Evolutionary conservation across 2,113 vertebrate genomes (phyloP), one percentile per base, ranked within the genome.

Genomic region (Chlorodrepanis virens): DNA sequence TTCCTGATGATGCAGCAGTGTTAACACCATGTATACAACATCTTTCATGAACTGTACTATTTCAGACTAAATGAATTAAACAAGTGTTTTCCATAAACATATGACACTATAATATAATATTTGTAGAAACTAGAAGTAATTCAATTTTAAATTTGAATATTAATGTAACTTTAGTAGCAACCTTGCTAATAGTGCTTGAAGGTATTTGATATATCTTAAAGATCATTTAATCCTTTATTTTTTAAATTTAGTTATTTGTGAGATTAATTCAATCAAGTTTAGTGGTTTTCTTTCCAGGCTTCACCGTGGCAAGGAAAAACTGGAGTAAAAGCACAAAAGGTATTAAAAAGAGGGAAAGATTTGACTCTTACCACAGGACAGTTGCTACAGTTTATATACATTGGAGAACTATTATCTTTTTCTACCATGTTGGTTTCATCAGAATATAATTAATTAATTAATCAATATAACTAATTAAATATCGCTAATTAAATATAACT

Each of bases 31-130:
- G 76, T 81, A 80, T 89, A 65, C 65, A 96, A 64, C 90, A 94
- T 59, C 80, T 97, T 96, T 97, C 90, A 94, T 96, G 96, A 94
- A 56, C 69, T 89, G 74, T 85, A 71, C 57, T 94, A 59, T 79
- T 81, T 71, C 85, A 95, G 85, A 68, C 80, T 93, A 89, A 95
- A 93, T 29, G 25, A 68, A 94, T 85, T 83, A 93, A 95, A 70
- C 10, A 89, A 96, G 72, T 80, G 63, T 47, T 72, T 95, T 90
- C 50, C 96, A 5, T 95, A 94, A 94, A 90, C 95, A 78, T 81
- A 90, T 93, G 69, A 79, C 82, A 68, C 85, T 67, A n/a, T 95
- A 96, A 93, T 83, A 53, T 93, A 83, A 56, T 94, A 91, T 75
- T 94, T 96, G 88, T 91, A 74, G 71, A 90, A 77, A 74, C n/a